phyloP scores from a whole-genome alignment of 2,888 invertebrate species.

The Sialis fuliginosa region DNA sequence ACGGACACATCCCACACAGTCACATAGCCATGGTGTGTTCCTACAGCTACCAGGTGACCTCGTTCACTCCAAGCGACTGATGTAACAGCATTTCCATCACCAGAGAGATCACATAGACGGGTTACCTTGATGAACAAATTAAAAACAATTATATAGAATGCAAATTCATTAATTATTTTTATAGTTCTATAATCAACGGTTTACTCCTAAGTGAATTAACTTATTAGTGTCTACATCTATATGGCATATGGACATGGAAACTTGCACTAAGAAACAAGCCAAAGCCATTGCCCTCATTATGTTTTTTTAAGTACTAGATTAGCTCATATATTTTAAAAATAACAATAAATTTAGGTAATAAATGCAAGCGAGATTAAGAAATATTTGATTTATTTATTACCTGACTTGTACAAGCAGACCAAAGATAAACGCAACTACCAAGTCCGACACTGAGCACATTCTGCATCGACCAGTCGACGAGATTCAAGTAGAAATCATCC shows the following conservation, averaged over 20 bases:
- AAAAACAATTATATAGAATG: neutral
- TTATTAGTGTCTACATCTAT: too few species aligned
- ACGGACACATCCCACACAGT: conserved; percentile 97
- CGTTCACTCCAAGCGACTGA: conserved; percentile 98
- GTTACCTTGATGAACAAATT: conserved; percentile 43
- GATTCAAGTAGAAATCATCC: conserved; percentile 97
- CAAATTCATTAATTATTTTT: neutral
- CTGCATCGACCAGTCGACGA: conserved; percentile 98
- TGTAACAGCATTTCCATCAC: conserved; percentile 88
- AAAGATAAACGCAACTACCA: conserved; percentile 93
- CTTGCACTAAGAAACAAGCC: too few species aligned
- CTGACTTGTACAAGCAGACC: conserved; percentile 98
- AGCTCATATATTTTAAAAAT: too few species aligned
- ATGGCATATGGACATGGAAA: too few species aligned
- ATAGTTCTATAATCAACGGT: too few species aligned
- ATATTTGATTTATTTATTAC: conserved; percentile 22
- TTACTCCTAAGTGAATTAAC: too few species aligned
- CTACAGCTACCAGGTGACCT: conserved; percentile 92
- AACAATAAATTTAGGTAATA: too few species aligned
- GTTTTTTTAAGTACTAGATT: too few species aligned
- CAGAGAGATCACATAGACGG: conserved; percentile 83
- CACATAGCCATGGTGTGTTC: conserved; percentile 91
- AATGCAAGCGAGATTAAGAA: neutral
- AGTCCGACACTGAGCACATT: conserved; percentile 96
- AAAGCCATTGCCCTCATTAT: too few species aligned